Evolutionary conservation across 2,888 invertebrate species (phyloP).

Genomic region (Vanessa cardui): DNA sequence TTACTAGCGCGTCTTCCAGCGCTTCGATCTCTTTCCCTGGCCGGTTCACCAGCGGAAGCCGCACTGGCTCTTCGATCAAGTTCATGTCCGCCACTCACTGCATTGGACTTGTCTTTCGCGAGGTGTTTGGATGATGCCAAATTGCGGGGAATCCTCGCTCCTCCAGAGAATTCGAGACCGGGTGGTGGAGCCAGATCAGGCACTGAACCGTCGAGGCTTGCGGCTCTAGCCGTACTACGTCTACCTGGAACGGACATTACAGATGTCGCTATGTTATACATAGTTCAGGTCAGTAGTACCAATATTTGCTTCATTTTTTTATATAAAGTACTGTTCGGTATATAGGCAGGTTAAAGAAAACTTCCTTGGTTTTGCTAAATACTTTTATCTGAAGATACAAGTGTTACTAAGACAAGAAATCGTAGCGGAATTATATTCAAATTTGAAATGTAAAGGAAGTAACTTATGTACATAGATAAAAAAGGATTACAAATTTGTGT

Average conservation of each 20-base stretch:
- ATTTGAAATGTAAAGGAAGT: too few species aligned
- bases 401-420: too few species aligned
- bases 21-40: conserved; percentile 90
- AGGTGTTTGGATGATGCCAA: conserved; percentile 92
- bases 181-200: conserved; percentile 70
- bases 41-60: conserved; percentile 89
- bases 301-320: too few species aligned
- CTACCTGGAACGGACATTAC: conserved; percentile 95
- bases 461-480: too few species aligned
- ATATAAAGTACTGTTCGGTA: too few species aligned
- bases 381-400: too few species aligned
- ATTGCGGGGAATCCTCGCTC: conserved; percentile 91
- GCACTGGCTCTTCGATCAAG: conserved; percentile 91
- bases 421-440: too few species aligned
- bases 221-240: conserved; percentile 88
- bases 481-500: too few species aligned
- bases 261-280: conserved; percentile 88
- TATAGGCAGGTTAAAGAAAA: too few species aligned
- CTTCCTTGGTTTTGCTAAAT: too few species aligned
- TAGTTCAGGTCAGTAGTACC: conserved; percentile 66
- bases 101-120: conserved; percentile 93
- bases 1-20: conserved; percentile 93
- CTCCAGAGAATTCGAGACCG: conserved; percentile 93
- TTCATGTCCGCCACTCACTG: conserved; percentile 89
- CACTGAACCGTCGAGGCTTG: conserved; percentile 81